phyloP scores from a whole-genome alignment of 2,113 vertebrate genomes.

The Dipodomys merriami region DNA sequence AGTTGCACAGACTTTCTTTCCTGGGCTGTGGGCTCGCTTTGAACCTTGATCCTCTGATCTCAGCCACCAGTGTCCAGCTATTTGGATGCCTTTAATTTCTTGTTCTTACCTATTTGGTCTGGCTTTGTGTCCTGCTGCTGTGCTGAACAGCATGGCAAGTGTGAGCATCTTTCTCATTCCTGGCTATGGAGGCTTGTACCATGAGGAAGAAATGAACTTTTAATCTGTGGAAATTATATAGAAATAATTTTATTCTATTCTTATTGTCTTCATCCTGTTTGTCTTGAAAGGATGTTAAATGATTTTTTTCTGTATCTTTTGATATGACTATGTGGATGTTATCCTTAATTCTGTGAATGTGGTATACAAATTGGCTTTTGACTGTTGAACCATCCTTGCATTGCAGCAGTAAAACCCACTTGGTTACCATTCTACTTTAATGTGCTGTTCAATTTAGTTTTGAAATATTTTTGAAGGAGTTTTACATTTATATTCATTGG shows the following conservation, averaged over 20 bases:
- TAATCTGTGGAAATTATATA: background rate
- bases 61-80: background rate
- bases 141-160: background rate
- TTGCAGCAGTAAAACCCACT: background rate
- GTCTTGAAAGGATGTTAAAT: background rate
- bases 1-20: too few species aligned
- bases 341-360: background rate
- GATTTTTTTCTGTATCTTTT: background rate
- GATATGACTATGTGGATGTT: background rate
- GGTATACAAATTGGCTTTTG: background rate
- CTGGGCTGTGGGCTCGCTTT: too few species aligned
- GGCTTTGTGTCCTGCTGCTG: background rate
- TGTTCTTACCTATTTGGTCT: background rate
- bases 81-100: conserved; percentile 7
- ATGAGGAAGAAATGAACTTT: background rate
- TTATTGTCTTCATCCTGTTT: background rate
- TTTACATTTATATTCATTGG: background rate
- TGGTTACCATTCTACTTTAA: background rate
- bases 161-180: background rate
- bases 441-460: background rate
- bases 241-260: background rate
- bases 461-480: background rate
- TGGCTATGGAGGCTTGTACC: too few species aligned
- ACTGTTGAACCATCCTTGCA: background rate
- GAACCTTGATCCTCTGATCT: too few species aligned